Percentiles rank a stretch among this genome's conserved stretches.
Evolutionary conservation across 2,797 vertebrate genomes (phyloP).

Genomic region (Alfaro cultratus): DNA sequence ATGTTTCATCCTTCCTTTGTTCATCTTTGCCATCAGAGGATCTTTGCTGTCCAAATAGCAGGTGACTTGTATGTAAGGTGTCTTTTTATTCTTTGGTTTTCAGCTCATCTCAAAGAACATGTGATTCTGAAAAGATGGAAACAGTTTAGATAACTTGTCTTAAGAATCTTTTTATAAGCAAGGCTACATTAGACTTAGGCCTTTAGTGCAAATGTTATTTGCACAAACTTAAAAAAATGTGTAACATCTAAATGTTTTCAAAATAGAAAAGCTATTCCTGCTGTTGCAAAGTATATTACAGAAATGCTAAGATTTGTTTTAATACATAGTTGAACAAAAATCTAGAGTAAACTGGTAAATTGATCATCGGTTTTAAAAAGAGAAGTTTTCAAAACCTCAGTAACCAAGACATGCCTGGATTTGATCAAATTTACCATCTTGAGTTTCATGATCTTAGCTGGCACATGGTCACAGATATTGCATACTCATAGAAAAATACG

Average conservation of each 20-base stretch:
- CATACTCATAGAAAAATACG: not conserved
- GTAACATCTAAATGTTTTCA: not conserved
- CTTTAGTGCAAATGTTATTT: not conserved
- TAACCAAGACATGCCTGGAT: not conserved
- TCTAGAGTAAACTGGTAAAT: not conserved
- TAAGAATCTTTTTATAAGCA: not conserved
- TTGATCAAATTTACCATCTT: not conserved
- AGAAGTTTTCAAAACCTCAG: not conserved
- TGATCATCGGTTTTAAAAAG: not conserved
- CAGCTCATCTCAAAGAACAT: constrained; percentile 87
- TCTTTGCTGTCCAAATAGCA: not conserved
- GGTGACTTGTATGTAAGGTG: not conserved
- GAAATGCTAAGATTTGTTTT: not conserved
- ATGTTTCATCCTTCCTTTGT: not conserved
- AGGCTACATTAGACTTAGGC: not conserved
- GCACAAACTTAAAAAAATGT: not conserved
- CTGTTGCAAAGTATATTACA: not conserved
- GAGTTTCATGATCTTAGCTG: not conserved
- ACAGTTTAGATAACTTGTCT: not conserved
- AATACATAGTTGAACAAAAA: not conserved
- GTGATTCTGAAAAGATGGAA: constrained; percentile 75
- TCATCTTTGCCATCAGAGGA: not conserved
- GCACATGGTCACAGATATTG: not conserved
- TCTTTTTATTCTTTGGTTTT: constrained; percentile 20
- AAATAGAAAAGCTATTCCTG: not conserved